Evolutionary conservation across 2,888 invertebrate species (phyloP).

Genomic region (Archaeoteleia sp.): DNA sequence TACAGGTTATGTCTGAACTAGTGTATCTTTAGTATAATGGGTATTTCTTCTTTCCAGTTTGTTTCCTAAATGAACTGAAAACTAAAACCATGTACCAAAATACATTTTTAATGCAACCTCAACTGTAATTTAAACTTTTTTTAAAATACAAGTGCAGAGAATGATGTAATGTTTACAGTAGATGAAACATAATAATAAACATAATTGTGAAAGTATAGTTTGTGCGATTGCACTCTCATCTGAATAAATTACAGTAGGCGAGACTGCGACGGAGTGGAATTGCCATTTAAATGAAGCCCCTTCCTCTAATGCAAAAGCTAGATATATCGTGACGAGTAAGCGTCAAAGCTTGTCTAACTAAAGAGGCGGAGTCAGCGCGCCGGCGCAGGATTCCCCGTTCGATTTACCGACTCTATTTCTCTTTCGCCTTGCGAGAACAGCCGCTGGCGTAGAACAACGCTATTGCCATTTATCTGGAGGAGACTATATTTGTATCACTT

Average conservation of each 20-base stretch:
- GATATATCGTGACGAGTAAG: conserved; percentile 50
- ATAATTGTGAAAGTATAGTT: conserved; percentile 1
- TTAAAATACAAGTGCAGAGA: no score
- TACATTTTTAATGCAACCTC: no score
- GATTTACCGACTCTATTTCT: conserved; percentile 50
- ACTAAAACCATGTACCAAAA: no score
- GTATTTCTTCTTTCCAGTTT: no score
- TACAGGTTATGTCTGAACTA: no score
- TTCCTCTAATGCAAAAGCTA: conserved; percentile 39
- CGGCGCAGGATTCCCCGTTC: conserved; percentile 42
- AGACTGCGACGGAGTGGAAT: conserved; percentile 38
- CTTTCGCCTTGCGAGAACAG: conserved; percentile 43
- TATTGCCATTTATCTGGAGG: conserved; percentile 50
- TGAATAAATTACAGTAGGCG: conserved; percentile 41
- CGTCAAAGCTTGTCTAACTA: conserved; percentile 51
- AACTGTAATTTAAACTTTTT: no score
- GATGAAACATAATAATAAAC: conserved; percentile 34
- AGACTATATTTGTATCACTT: conserved; percentile 46
- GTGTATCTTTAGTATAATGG: no score
- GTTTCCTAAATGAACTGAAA: no score
- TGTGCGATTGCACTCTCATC: conserved; percentile 48
- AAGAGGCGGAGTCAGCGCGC: conserved; percentile 43
- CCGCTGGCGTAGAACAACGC: conserved; percentile 42
- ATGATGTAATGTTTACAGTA: conserved; percentile 15
- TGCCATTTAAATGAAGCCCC: conserved; percentile 49